A percentile compares a stretch with the other conserved stretches of the same genome.
Evolutionary conservation across 2,113 vertebrate genomes (phyloP).

Genomic region (Thalassarche chlororhynchos): DNA sequence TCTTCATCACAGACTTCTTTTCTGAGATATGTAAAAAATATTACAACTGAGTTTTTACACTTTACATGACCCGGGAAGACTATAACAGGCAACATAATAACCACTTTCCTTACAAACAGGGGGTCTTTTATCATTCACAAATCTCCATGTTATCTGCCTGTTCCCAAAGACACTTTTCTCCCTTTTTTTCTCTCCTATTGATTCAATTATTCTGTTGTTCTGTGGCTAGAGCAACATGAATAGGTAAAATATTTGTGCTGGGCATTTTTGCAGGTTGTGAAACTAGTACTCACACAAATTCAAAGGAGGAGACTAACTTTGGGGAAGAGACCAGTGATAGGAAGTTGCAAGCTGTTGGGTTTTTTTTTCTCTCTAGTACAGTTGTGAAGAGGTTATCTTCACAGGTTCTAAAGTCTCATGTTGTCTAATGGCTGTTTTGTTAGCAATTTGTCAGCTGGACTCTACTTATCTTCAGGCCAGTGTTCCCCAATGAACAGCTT

Average conservation of each 20-base stretch:
- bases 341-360: not conserved
- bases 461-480: not conserved
- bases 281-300: not conserved
- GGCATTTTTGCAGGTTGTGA: not conserved
- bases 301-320: not conserved
- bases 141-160: not conserved
- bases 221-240: not conserved
- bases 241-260: not conserved
- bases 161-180: not conserved
- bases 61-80: not conserved
- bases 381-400: not conserved
- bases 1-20: not conserved
- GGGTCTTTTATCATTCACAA: not conserved
- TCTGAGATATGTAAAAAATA: not conserved
- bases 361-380: not conserved
- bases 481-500: not conserved
- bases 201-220: not conserved
- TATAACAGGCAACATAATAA: not conserved
- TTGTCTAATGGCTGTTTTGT: not conserved
- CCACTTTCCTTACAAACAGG: not conserved
- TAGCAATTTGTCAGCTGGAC: not conserved
- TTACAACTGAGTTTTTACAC: not conserved
- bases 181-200: not conserved
- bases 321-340: not conserved
- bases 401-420: not conserved